Evolutionary conservation across 2,888 invertebrate genomes (phyloP).

Genomic region (Dorcus hopei): DNA sequence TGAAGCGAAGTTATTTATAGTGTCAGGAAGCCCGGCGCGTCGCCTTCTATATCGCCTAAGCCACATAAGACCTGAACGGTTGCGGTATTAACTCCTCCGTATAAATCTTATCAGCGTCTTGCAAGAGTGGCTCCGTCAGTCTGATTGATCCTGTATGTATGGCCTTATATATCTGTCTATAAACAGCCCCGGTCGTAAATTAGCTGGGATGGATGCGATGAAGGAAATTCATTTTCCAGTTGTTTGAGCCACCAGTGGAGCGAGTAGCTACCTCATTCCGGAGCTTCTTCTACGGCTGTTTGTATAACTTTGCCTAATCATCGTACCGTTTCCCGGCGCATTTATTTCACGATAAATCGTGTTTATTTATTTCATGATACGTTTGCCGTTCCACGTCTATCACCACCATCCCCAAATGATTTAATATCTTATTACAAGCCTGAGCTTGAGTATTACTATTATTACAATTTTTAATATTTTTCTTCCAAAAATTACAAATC

Average conservation of each 20-base stretch:
- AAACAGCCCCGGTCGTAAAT: slow-evolving; percentile 50
- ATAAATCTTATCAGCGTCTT: slow-evolving; percentile 52
- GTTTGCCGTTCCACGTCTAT: background rate
- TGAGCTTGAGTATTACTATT: too few species aligned
- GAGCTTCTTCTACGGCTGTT: slow-evolving; percentile 34
- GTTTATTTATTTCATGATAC: slow-evolving; percentile 13
- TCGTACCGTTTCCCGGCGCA: slow-evolving; percentile 39
- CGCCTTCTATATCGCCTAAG: slow-evolving; percentile 23
- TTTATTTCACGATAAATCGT: slow-evolving; percentile 33
- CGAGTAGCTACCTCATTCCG: slow-evolving; percentile 44
- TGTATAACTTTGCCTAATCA: slow-evolving; percentile 45
- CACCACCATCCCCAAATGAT: too few species aligned
- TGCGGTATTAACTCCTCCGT: slow-evolving; percentile 36
- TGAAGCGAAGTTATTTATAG: slow-evolving; percentile 30
- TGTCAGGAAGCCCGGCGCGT: slow-evolving; percentile 13
- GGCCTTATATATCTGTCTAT: slow-evolving; percentile 47
- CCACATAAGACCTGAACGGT: slow-evolving; percentile 30
- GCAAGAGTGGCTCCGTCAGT: slow-evolving; percentile 49
- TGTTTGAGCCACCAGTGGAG: slow-evolving; percentile 50
- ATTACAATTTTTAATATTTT: too few species aligned
- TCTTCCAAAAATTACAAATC: too few species aligned
- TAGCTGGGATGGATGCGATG: slow-evolving; percentile 50
- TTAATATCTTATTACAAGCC: too few species aligned
- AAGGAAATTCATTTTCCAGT: slow-evolving; percentile 54
- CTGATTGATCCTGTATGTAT: slow-evolving; percentile 48